Conservation (phyloP, 2,888 invertebrate genomes). For the Cheilosia vulpina region DNA sequence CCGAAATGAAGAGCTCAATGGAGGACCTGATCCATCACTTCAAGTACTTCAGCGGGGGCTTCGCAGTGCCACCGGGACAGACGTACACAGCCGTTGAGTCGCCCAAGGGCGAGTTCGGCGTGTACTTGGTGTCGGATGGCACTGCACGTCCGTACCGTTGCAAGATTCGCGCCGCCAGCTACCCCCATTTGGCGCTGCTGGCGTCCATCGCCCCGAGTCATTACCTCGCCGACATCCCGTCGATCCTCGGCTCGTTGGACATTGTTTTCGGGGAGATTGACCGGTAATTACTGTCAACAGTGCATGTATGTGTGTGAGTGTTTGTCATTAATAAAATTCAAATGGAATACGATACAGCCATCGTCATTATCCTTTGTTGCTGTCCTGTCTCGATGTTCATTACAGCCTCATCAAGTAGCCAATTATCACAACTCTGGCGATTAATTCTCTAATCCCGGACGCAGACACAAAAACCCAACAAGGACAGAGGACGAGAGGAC, state of each 20-base stretch:
- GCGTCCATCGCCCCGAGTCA: slow-evolving; percentile 86
- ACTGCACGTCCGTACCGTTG: slow-evolving; percentile 89
- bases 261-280: slow-evolving; percentile 87
- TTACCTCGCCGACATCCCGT: slow-evolving; percentile 91
- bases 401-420: slow-evolving; percentile 56
- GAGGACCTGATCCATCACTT: slow-evolving; percentile 95
- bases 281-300: slow-evolving; percentile 81
- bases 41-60: slow-evolving; percentile 92
- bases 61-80: slow-evolving; percentile 91
- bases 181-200: slow-evolving; percentile 87
- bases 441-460: slow-evolving; percentile 42
- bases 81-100: slow-evolving; percentile 92
- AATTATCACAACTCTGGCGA: slow-evolving; percentile 51
- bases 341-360: background rate
- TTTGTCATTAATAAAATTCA: slow-evolving; percentile 30
- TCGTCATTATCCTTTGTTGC: background rate
- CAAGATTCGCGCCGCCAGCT: slow-evolving; percentile 86
- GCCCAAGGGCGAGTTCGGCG: slow-evolving; percentile 94
- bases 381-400: slow-evolving; percentile 22
- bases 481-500: background rate
- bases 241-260: slow-evolving; percentile 89
- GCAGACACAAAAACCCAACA: background rate
- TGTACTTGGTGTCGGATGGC: slow-evolving; percentile 94
- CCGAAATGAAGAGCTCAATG: slow-evolving; percentile 94
- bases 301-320: background rate